Evolutionary conservation across 2,888 invertebrate genomes (phyloP).

Genomic region (Chironomus riparius): DNA sequence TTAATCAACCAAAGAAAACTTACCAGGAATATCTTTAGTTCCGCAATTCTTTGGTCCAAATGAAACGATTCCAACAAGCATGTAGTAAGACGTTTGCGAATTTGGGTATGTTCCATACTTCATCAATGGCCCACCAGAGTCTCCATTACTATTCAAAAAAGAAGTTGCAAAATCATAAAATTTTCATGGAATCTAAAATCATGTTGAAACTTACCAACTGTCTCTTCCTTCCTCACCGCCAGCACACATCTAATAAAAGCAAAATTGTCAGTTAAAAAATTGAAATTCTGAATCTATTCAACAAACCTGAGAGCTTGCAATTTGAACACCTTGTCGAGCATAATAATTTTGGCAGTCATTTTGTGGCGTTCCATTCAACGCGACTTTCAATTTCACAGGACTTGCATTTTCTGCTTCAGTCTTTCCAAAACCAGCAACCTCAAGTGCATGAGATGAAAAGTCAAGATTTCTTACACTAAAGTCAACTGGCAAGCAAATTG

Average conservation of each 20-base stretch:
- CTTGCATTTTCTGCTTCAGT: neutral
- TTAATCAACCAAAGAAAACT: no score
- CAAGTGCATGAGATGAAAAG: slow-evolving; percentile 31
- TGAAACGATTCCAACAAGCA: neutral
- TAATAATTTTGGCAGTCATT: neutral
- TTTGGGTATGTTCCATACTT: neutral
- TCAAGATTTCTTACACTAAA: slow-evolving; percentile 35
- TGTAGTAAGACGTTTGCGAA: neutral
- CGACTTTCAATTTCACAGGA: neutral
- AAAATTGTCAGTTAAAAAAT: neutral
- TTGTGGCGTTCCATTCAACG: neutral
- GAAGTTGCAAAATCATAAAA: neutral
- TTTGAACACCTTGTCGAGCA: neutral
- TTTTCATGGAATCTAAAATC: neutral
- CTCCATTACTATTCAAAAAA: neutral
- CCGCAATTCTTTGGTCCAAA: neutral
- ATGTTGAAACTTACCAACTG: neutral
- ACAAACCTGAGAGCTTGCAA: neutral
- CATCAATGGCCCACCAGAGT: neutral
- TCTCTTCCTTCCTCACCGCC: neutral
- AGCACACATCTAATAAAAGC: slow-evolving; percentile 1
- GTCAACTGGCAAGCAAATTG: slow-evolving; percentile 51
- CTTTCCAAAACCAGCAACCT: slow-evolving; percentile 18
- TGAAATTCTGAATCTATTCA: neutral
- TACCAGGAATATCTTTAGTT: no score